A percentile compares a stretch with the other conserved stretches of the same genome.
These are phyloP conservation scores for Neelides folsomi DNA, from an alignment of 2,888 invertebrate genomes.

Conservation along the genomic window DNA sequence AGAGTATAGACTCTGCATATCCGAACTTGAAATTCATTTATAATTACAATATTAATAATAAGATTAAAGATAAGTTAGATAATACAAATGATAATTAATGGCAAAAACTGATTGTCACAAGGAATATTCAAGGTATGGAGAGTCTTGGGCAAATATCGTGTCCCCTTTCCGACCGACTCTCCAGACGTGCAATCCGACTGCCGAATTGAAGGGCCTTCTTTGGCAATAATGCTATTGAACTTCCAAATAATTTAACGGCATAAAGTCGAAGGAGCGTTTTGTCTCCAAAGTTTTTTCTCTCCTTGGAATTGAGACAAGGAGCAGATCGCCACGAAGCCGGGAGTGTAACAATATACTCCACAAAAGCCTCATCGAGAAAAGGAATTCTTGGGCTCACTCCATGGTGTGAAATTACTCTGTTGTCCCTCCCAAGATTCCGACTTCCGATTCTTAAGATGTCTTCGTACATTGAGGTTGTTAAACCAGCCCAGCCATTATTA, in stretches of 20 bases:
- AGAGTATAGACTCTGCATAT: too few species aligned
- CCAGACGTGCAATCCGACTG: conserved; percentile 64
- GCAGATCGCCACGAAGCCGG: conserved; percentile 29
- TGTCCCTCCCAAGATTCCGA: conserved; percentile 88
- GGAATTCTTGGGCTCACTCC: conserved; percentile 68
- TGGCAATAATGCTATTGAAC: conserved; percentile 47
- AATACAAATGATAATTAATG: too few species aligned
- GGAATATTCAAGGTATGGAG: too few species aligned
- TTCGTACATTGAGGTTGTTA: conserved; percentile 50
- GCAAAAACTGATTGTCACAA: too few species aligned
- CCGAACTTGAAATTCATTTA: too few species aligned
- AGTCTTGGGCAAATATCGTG: conserved; percentile 51
- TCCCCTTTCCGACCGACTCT: conserved; percentile 74
- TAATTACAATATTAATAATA: too few species aligned
- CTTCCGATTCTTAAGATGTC: conserved; percentile 77
- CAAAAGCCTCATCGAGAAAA: conserved; percentile 48
- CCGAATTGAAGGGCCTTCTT: conserved; percentile 97
- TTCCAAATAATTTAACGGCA: conserved; percentile 51
- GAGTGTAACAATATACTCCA: conserved; percentile 41
- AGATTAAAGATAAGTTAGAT: too few species aligned
- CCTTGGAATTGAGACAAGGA: conserved; percentile 7
- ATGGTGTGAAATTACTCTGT: conserved; percentile 79
- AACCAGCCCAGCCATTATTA: conserved; percentile 41
- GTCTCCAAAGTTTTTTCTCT: conserved; percentile 67
- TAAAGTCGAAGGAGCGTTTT: conserved; percentile 70